These are phyloP conservation scores for Actinostola sp. DNA, from an alignment of 92 coral and sea anemone species.

Conservation along the genomic window DNA sequence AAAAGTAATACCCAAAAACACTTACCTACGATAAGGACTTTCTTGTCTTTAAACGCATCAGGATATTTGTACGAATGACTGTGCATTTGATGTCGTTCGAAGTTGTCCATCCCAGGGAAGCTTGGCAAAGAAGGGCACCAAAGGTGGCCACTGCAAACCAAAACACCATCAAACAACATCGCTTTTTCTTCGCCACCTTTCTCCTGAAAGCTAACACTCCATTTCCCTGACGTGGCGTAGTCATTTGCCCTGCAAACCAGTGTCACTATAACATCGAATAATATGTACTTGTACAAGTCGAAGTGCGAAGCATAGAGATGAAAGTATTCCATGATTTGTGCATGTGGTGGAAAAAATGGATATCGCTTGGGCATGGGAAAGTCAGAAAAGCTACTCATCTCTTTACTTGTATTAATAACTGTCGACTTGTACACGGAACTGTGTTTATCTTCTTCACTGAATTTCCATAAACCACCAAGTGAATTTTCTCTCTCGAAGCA, in stretches of 20 bases:
- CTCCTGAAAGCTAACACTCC: constrained; percentile 28
- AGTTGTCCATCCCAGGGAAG: constrained; percentile 37
- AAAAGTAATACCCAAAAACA: background rate
- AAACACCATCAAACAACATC: constrained; percentile 50
- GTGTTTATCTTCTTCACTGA: constrained; percentile 40
- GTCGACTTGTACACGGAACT: constrained; percentile 55
- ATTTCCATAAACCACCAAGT: constrained; percentile 73
- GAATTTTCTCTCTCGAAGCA: constrained; percentile 66
- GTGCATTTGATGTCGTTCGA: constrained; percentile 37
- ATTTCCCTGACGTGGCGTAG: constrained; percentile 33
- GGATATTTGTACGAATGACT: constrained; percentile 40
- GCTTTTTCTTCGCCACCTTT: constrained; percentile 13
- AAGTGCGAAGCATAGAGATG: constrained; percentile 31
- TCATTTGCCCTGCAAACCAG: constrained; percentile 21
- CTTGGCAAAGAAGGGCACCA: constrained; percentile 44
- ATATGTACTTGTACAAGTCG: constrained; percentile 30
- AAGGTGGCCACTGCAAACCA: constrained; percentile 59
- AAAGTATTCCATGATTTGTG: constrained; percentile 29
- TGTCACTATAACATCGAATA: constrained; percentile 27
- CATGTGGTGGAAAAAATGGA: constrained; percentile 45
- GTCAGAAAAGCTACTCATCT: constrained; percentile 60
- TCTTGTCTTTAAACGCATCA: constrained; percentile 37
- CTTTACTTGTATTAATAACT: constrained; percentile 49
- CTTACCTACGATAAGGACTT: constrained; percentile 51
- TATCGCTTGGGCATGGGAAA: constrained; percentile 43